Base-by-base conservation (phyloP, 2,113 vertebrate genomes). In the Peromyscus leucopus region DNA sequence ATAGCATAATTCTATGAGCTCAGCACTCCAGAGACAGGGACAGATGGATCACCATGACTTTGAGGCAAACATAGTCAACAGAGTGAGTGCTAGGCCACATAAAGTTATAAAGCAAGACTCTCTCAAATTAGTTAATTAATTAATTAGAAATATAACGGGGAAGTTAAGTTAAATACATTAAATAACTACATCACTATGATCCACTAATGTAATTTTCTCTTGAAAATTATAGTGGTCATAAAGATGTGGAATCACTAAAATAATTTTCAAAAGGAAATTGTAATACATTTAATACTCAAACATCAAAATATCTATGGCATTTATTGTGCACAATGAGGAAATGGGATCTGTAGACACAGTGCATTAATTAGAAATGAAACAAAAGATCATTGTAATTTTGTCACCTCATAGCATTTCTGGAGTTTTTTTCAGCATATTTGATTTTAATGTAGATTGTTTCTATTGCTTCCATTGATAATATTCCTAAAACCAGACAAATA, bases 361-460 rank as follows among this genome's bases (percentile, higher is more conserved):
- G 0, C 8, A 39, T 84, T 15, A 69, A 76, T 90, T 19, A 26
- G n/a, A 96, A 83, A 87, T 74, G 4, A 67, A 85, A 28, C 8
- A 89, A 92, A 83, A 89, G 13, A 24, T 90, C 89, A 79, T 2
- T 69, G 28, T 42, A 89, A 12, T 2, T 7, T 61, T 93, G 4
- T 8, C 26, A 55, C 85, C 46, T 83, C 55, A 71, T 69, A 90
- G 65, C 7, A 19, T 0, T 94, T 88, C 19, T 89, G 61, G 46
- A 84, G 31, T 75, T 26, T 95, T 91, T 90, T 51, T 9, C 33
- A 72, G 63, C 8, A 7, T 86, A 76, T 63, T 95, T 93, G 24
- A 46, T 91, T 95, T 91, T 76, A 91, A 72, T 75, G 39, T 61
- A 93, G 11, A 19, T 65, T 76, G 16, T 95, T 96, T 92, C 48